Evolutionary conservation across 37 sponge, comb jelly and placozoan genomes (phyloP).

Genomic region (Agelas oroides): DNA sequence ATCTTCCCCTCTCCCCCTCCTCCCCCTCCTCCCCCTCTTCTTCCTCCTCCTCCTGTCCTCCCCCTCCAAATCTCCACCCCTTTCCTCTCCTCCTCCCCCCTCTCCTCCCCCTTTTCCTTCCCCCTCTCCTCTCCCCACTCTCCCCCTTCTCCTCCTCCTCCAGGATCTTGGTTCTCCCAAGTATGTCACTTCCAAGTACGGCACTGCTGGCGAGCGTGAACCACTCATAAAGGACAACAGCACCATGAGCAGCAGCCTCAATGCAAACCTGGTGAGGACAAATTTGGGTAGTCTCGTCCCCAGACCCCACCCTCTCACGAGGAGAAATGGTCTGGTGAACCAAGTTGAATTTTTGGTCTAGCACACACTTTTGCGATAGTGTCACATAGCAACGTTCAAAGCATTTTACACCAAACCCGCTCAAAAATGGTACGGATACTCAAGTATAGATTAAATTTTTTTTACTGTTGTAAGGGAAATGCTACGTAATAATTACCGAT

Average conservation of each 20-base stretch:
- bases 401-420: too few species aligned
- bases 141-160: neutral
- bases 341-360: neutral
- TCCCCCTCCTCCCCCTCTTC: neutral
- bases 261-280: neutral
- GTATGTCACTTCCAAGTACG: neutral
- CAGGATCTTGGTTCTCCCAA: neutral
- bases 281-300: too few species aligned
- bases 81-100: too few species aligned
- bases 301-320: too few species aligned
- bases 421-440: too few species aligned
- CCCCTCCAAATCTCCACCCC: neutral
- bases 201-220: neutral
- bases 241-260: neutral
- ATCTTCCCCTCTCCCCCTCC: neutral
- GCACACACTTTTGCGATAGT: constrained; percentile 4
- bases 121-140: neutral
- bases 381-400: too few species aligned
- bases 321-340: too few species aligned
- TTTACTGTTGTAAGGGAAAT: too few species aligned
- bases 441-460: too few species aligned
- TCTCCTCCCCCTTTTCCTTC: neutral
- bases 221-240: neutral
- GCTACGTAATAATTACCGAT: too few species aligned
- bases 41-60: neutral